Evolutionary conservation across 2,888 invertebrate species (phyloP), one percentile per base, ranked within the genome.

Genomic region (Ptychoptera albimana): DNA sequence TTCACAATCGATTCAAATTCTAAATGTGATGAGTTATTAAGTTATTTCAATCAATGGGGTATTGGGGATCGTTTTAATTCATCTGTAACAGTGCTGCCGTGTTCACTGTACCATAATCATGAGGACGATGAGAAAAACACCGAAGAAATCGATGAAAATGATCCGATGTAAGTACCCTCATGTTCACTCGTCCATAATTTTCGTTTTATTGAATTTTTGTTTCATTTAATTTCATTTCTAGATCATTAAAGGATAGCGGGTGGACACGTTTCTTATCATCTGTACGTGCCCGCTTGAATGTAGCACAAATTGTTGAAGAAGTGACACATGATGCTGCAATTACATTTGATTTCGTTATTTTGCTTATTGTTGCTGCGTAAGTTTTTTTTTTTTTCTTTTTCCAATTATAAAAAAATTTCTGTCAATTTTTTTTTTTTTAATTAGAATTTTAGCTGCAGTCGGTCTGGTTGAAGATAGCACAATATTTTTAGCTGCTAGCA

Each of bases 391-490:
- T 42, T 34, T n/a, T n/a, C 11, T 6, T 16, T 41, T 41, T 13
- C n/a, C 14, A 41, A 32, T 32, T 14, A 41, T 7, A 15, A 16
- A 35, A 31, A 15, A 30, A 32, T 30, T 41, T 32, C 30, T n/a
- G 30, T 41, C 31, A 41, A 32, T 8, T 30, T 15, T 23, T 9
- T 35, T 32, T 37, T n/a, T 30, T 29, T 43, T 37, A 40, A 42
- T 43, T 55, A 78, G 78, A 42, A 60, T 79, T 43, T 72, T 84
- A 39, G 80, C 84, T 38, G 77, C 78, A 2, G 68, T 84, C 50
- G 84, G 84, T 2, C 61, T 86, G 47, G 72, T 78, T 8, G 84
- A 84, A 58, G 75, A 81, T 57, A 82, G 79, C 50, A 77, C 79
- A 7, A 77, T 84, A 9, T 73, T 77, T 46, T 63, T 85, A 36